A percentile compares a stretch with the other conserved stretches of the same genome.
These are phyloP conservation scores for Clepsis dumicolana DNA, from an alignment of 2,888 invertebrate species.

Conservation along the genomic window DNA sequence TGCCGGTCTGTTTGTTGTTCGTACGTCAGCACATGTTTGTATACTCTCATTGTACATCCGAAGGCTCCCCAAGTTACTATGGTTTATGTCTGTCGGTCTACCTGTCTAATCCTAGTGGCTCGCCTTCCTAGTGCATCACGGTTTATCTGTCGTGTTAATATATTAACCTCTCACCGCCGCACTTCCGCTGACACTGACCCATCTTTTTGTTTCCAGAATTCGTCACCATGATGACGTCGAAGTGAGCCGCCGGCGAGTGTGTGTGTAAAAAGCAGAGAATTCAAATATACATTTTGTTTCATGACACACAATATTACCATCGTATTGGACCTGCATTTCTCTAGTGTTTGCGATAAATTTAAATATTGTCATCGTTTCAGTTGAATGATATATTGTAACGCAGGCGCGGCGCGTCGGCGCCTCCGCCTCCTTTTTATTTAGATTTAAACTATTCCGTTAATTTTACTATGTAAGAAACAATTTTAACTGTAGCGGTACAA, in stretches of 20 bases:
- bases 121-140: slow-evolving; percentile 75
- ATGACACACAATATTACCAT: slow-evolving; percentile 87
- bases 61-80: slow-evolving; percentile 32
- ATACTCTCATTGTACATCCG: slow-evolving; percentile 25
- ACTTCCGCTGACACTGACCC: slow-evolving; percentile 52
- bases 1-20: slow-evolving; percentile 60
- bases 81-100: slow-evolving; percentile 55
- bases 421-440: slow-evolving; percentile 76
- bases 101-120: slow-evolving; percentile 68
- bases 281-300: slow-evolving; percentile 88
- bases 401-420: slow-evolving; percentile 53
- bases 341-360: slow-evolving; percentile 86
- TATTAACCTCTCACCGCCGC: slow-evolving; percentile 62
- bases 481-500: slow-evolving; percentile 81
- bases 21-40: slow-evolving; percentile 56
- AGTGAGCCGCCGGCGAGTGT: slow-evolving; percentile 93
- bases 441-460: slow-evolving; percentile 86
- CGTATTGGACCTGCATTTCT: slow-evolving; percentile 87
- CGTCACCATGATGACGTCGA: slow-evolving; percentile 99
- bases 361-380: slow-evolving; percentile 85
- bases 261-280: slow-evolving; percentile 87
- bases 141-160: slow-evolving; percentile 65
- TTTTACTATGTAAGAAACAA: slow-evolving; percentile 81
- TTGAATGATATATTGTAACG: slow-evolving; percentile 71
- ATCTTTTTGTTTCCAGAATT: slow-evolving; percentile 91